Evolutionary conservation across 2,113 vertebrate species (phyloP).

Genomic region (Okapia johnstoni): DNA sequence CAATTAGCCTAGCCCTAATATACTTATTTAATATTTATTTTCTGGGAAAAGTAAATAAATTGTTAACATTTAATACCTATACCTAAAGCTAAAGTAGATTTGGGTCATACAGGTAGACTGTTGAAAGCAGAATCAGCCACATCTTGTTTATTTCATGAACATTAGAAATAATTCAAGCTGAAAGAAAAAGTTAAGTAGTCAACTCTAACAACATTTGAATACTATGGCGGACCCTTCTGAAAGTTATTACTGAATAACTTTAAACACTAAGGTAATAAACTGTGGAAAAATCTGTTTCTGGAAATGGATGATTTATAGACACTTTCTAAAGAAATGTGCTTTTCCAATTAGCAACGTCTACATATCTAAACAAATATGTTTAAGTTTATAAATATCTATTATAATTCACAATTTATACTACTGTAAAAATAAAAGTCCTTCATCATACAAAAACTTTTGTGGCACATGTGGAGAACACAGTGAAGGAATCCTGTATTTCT

Average conservation of each 20-base stretch:
- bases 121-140: not conserved
- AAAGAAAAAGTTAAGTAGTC: not conserved
- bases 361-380: not conserved
- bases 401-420: not conserved
- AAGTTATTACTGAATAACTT: not conserved
- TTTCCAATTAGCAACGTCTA: not conserved
- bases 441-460: not conserved
- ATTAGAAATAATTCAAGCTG: not conserved
- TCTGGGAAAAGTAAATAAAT: not conserved
- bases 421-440: conserved; percentile 1
- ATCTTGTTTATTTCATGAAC: not conserved
- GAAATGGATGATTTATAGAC: not conserved
- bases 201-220: not conserved
- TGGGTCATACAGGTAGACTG: not conserved
- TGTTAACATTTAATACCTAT: not conserved
- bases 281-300: not conserved
- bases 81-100: not conserved
- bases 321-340: conserved; percentile 15
- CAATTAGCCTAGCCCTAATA: not conserved
- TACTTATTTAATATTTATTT: not conserved
- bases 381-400: not conserved
- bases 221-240: not conserved
- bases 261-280: not conserved
- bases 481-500: not conserved
- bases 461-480: not conserved